A percentile compares a stretch with the other conserved stretches of the same genome.
Evolutionary conservation across 2,888 invertebrate genomes (phyloP).

Genomic region (Aporophyla nigra): DNA sequence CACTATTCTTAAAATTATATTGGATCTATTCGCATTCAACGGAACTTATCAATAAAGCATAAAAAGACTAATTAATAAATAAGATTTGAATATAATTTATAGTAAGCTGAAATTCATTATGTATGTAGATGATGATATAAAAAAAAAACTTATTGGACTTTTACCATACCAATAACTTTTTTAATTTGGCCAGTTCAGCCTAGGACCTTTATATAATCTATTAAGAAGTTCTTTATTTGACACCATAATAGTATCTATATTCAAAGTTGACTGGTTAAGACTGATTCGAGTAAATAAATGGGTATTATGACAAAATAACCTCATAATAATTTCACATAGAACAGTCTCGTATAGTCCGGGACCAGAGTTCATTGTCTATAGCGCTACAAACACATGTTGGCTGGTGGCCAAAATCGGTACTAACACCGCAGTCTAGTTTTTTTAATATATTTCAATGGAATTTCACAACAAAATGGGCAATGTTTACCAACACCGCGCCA

Average conservation of each 20-base stretch:
- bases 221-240: not conserved
- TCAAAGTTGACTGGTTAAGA: conserved; percentile 16
- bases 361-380: not conserved
- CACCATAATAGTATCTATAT: not conserved
- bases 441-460: not conserved
- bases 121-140: not conserved
- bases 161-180: conserved; percentile 12
- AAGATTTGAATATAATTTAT: conserved; percentile 23
- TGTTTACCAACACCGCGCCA: not conserved
- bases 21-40: not conserved
- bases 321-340: not conserved
- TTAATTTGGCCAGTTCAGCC: not conserved
- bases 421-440: not conserved
- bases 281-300: conserved; percentile 6
- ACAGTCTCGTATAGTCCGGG: not conserved
- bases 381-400: not conserved
- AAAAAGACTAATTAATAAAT: conserved; percentile 50
- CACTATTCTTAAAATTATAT: not conserved
- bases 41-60: conserved; percentile 17
- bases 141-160: not conserved
- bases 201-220: not conserved
- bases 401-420: not conserved
- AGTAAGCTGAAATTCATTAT: not conserved
- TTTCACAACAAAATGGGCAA: not conserved
- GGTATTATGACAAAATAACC: not conserved